Base-by-base conservation (phyloP, 2,797 vertebrate genomes). In the Eutrigla gurnardus region DNA sequence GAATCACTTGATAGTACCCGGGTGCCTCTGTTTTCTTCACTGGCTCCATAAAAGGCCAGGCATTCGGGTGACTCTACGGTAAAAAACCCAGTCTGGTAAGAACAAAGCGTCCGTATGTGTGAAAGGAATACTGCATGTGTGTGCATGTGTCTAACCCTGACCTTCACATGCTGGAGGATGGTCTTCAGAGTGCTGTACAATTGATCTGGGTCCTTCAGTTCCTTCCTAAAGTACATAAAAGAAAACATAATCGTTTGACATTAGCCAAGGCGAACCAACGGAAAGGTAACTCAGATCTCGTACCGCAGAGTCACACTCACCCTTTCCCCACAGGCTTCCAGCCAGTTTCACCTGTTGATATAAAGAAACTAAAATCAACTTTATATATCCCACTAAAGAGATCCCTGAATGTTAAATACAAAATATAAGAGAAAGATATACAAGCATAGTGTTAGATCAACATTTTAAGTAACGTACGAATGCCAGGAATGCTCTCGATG, bases 41-140 rank as follows among this genome's bases (percentile, higher is more conserved):
- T 2, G 98, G 98, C 93, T 99, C 98, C 97, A 99, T 99, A 93
- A 99, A 99, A 79, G 98, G 98, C 98, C 98, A 99, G 85, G 97
- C 98, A 66, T 97, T 99, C 93, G 96, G 98, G 90, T 99, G 98
- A 92, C 96, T 98, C 98, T 99, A 86, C 84, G 77, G 90, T 81
- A 93, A 73, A 91, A 65, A 91, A 82, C 90, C 0, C 5, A 43
- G 32, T 18, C 32, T 32, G 53, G 66, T 82, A n/a, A 71, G 55
- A 63, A 57, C 52, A 42, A 39, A 46, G 17, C 50, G 6, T 62
- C 63, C 70, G 45, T 45, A 0, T 64, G 5, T 73, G 32, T 32
- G 32, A 33, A 9, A 45, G 35, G 6, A 32, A 6, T 5, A 45
- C 6, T 55, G 60, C 3, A 14, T 52, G 52, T 62, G 6, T 15